Evolutionary conservation across 2,113 vertebrate genomes (phyloP).

Genomic region (Origma solitaria): DNA sequence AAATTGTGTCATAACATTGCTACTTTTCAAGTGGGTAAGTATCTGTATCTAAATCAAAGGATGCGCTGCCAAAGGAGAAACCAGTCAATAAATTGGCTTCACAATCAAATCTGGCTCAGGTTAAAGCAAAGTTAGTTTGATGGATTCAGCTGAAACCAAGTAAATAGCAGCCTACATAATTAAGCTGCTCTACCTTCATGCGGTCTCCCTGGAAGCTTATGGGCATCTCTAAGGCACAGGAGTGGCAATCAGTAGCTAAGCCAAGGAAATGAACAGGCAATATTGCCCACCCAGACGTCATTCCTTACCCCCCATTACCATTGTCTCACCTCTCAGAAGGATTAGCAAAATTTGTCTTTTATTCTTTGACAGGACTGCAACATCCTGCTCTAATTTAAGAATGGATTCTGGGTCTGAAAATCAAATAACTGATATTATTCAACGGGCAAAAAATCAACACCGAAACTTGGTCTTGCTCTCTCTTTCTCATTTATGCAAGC

Average conservation of each 20-base stretch:
- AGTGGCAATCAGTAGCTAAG: conserved; percentile 64
- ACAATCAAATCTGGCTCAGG: conserved; percentile 75
- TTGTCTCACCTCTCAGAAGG: conserved; percentile 27
- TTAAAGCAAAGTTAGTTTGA: conserved; percentile 76
- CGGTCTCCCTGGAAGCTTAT: conserved; percentile 63
- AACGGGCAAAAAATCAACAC: conserved; percentile 9
- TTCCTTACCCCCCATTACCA: conserved; percentile 24
- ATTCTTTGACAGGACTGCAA: neutral
- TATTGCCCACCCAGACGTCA: conserved; percentile 49
- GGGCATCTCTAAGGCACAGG: conserved; percentile 61
- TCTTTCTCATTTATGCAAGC: conserved; percentile 26
- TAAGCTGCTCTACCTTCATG: conserved; percentile 66
- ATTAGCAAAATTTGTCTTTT: conserved; percentile 28
- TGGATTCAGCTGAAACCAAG: conserved; percentile 68
- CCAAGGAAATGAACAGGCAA: conserved; percentile 55
- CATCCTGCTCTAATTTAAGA: conserved; percentile 24
- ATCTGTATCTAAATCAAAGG: conserved; percentile 67
- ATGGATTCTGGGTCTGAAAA: conserved; percentile 1
- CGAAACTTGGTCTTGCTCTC: neutral
- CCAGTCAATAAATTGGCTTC: conserved; percentile 73
- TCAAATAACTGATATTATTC: conserved; percentile 38
- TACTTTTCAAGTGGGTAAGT: conserved; percentile 68
- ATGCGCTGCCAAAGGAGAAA: conserved; percentile 56
- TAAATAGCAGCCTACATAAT: conserved; percentile 74
- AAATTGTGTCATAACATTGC: conserved; percentile 71